These are phyloP conservation scores for Proisotoma minuta DNA, from an alignment of 2,888 invertebrate species.

Conservation along the genomic window DNA sequence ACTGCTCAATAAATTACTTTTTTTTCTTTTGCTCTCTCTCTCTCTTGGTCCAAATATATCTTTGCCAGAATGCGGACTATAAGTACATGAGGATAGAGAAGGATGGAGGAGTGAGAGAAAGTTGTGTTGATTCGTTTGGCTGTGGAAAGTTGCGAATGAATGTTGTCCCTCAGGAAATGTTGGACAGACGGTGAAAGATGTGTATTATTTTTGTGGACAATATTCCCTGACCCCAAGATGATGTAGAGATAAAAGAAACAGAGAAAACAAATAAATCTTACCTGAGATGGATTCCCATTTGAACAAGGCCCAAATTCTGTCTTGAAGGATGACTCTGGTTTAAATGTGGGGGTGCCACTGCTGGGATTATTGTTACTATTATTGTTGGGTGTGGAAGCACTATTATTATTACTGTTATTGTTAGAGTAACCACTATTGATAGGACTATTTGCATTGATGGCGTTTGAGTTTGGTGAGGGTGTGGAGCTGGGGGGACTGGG, in stretches of 20 bases:
- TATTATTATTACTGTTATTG: constrained; percentile 35
- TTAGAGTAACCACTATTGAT: constrained; percentile 23
- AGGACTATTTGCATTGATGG: constrained; percentile 18
- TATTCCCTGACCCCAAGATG: no score
- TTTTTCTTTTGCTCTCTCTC: background rate
- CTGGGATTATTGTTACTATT: constrained; percentile 23
- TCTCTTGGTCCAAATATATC: no score
- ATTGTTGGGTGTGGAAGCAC: constrained; percentile 26
- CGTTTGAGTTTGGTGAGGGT: constrained; percentile 42
- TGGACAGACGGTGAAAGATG: constrained; percentile 15
- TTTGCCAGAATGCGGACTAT: no score
- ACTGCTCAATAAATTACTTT: constrained; percentile 14
- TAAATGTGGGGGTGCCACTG: background rate
- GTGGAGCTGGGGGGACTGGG: constrained; percentile 45
- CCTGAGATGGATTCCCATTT: constrained; percentile 43
- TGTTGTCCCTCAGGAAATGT: background rate
- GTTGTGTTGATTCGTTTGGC: background rate
- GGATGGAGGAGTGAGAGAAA: background rate
- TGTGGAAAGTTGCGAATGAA: no score
- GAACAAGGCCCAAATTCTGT: constrained; percentile 47
- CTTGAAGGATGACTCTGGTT: constrained; percentile 44
- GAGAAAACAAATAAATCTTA: background rate
- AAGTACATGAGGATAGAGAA: background rate
- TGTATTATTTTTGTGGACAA: background rate
- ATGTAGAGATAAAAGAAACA: background rate